Percentiles rank a stretch among this genome's conserved stretches.
phyloP scores from a whole-genome alignment of 1,140 invertebrate species.

The Rhizoglyphus robini region DNA sequence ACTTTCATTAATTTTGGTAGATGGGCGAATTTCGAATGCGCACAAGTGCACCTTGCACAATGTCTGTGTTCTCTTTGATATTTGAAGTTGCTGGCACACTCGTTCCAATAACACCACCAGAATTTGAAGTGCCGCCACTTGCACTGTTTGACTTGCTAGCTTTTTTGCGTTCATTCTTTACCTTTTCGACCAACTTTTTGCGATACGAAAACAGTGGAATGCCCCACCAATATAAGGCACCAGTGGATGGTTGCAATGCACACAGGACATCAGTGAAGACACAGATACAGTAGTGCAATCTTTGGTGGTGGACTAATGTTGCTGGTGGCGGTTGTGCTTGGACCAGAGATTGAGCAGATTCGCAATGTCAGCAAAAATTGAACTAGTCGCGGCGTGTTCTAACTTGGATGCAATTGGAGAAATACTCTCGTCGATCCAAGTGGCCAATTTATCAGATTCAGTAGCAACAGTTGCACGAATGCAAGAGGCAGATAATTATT shows the following conservation, averaged over 20 bases:
- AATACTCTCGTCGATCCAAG: slow-evolving; percentile 72
- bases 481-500: slow-evolving; percentile 57
- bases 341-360: too few relatives aligned
- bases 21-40: slow-evolving; percentile 90
- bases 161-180: slow-evolving; percentile 37
- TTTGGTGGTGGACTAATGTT: too few relatives aligned
- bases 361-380: slow-evolving; percentile 49
- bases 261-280: slow-evolving; percentile 84
- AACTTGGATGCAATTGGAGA: slow-evolving; percentile 60
- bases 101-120: too few relatives aligned
- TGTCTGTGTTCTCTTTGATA: slow-evolving; percentile 31
- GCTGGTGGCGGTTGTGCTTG: too few relatives aligned
- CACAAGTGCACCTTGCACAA: slow-evolving; percentile 45
- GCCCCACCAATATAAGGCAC: slow-evolving; percentile 95
- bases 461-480: slow-evolving; percentile 61
- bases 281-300: slow-evolving; percentile 69
- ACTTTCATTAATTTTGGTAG: too few relatives aligned
- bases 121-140: too few relatives aligned
- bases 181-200: slow-evolving; percentile 89
- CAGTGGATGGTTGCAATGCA: slow-evolving; percentile 73
- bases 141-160: background rate
- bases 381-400: slow-evolving; percentile 76
- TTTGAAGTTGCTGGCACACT: too few relatives aligned
- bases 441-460: slow-evolving; percentile 69
- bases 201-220: slow-evolving; percentile 85